These are phyloP conservation scores for Patagioenas fasciata DNA, from an alignment of 2,113 vertebrate genomes.

Conservation along the genomic window DNA sequence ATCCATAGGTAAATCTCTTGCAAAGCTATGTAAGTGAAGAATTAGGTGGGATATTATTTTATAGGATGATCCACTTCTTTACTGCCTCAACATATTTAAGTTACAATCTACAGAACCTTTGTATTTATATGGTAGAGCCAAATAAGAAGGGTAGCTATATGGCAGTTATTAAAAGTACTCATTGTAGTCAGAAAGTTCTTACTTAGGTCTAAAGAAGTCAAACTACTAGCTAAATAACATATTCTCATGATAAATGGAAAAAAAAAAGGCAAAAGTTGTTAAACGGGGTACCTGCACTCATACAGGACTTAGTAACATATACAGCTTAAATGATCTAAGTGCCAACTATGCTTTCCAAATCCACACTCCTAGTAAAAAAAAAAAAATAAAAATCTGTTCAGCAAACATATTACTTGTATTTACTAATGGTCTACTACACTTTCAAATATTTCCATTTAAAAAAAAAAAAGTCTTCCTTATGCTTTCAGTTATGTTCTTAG, in stretches of 20 bases:
- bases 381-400: neutral
- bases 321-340: neutral
- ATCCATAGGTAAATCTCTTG: neutral
- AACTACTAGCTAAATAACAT: neutral
- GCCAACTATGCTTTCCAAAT: neutral
- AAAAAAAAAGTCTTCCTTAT: neutral
- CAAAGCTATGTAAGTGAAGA: neutral
- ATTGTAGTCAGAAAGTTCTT: neutral
- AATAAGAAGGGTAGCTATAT: neutral
- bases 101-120: neutral
- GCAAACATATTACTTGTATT: neutral
- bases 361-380: neutral
- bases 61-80: neutral
- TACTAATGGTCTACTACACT: neutral
- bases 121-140: neutral
- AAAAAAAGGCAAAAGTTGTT: neutral
- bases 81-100: neutral
- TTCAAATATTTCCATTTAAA: neutral
- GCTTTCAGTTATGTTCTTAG: neutral
- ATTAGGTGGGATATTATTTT: neutral
- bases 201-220: neutral
- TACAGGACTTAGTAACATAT: neutral
- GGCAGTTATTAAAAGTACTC: neutral
- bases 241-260: neutral
- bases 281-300: neutral